Percentiles rank a stretch among this genome's conserved stretches.
phyloP scores from a whole-genome alignment of 2,113 vertebrate genomes.

The Urocolius indicus region DNA sequence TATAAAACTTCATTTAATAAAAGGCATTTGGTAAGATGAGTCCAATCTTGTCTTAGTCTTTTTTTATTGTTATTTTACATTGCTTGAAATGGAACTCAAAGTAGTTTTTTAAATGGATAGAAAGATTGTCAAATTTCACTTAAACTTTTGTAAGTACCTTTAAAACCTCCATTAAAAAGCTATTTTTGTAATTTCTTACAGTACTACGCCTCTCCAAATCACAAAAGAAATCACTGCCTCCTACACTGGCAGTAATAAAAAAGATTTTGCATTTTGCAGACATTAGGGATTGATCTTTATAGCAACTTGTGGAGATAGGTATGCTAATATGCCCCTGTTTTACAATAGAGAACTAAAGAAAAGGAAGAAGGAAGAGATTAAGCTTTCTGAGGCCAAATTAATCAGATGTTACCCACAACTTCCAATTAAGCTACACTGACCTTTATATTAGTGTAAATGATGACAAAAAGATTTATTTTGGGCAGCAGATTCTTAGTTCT shows the following conservation, averaged over 20 bases:
- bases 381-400: neutral
- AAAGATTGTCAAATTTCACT: constrained; percentile 40
- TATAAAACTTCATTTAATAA: constrained; percentile 34
- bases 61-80: constrained; percentile 53
- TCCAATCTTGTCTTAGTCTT: neutral
- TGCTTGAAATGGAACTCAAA: constrained; percentile 52
- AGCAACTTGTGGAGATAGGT: neutral
- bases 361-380: neutral
- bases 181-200: constrained; percentile 67
- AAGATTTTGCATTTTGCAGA: constrained; percentile 55
- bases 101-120: constrained; percentile 39
- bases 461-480: neutral
- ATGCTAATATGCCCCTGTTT: constrained; percentile 31
- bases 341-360: constrained; percentile 34
- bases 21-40: neutral
- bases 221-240: constrained; percentile 66
- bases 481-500: neutral
- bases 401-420: neutral
- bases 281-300: constrained; percentile 57
- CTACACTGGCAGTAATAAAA: constrained; percentile 60
- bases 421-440: neutral
- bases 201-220: constrained; percentile 48
- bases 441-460: neutral
- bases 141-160: constrained; percentile 58
- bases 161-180: constrained; percentile 67